Base-by-base conservation (phyloP, 2,888 invertebrate species). In the Ochropleura plecta region DNA sequence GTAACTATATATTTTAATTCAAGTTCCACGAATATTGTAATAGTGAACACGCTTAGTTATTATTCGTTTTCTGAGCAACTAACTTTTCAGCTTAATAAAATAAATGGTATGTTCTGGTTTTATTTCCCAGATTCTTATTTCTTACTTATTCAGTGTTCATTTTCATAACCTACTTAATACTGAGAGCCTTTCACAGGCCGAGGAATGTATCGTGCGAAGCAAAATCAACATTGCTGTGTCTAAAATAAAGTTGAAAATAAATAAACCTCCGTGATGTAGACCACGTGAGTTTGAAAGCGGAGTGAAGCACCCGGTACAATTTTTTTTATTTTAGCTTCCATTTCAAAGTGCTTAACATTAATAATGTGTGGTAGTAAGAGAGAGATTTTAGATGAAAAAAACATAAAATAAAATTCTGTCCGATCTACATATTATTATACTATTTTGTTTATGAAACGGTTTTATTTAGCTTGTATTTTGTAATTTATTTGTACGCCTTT, bases 11-110 rank as follows among this genome's bases (percentile, higher is more conserved):
- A 48, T n/a, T 64, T n/a, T 53, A 20, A n/a, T 16, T 44, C 5
- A 49, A 78, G 12, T 63, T 55, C 16, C 20, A 64, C n/a, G 42
- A 59, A 76, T 1, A 53, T 8, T 42, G 10, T 18, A 18, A 40
- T 40, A n/a, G n/a, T 60, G n/a, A 49, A 20, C 16, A 6, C n/a
- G 3, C 10, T 16, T 2, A 30, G 49, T 59, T 14, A 8, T 4
- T n/a, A 18, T 62, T 42, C 42, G 42, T 42, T 20, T 20, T 44
- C 18, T 48, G 10, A 48, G 18, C 46, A 44, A 14, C 1, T 42
- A 40, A 48, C 46, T 14, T 14, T 44, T 30, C 1, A 46, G 46
- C 8, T 60, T 12, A 20, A 30, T 14, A 0, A 42, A 18, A 14
- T 30, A 68, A 8, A 57, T 20, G 12, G 18, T 14, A 69, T 16